phyloP scores from a whole-genome alignment of 2,888 invertebrate species.

The Euphydryas editha region DNA sequence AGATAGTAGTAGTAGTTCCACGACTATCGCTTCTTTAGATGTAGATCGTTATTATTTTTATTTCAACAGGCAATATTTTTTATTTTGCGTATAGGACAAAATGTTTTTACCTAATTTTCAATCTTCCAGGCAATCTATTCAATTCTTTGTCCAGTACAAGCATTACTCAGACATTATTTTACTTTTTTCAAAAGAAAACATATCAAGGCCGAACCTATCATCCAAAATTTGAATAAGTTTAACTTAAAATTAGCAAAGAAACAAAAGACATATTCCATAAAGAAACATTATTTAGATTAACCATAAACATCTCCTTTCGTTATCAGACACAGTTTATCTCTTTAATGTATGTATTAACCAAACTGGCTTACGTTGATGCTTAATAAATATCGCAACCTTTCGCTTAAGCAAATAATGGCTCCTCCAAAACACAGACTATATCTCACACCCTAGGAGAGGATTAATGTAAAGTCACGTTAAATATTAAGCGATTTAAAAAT shows the following conservation, averaged over 20 bases:
- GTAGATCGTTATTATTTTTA: too few species aligned
- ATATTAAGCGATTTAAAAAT: conserved; percentile 23
- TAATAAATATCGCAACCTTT: conserved; percentile 65
- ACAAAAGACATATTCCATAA: not conserved
- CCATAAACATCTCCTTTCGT: conserved; percentile 38
- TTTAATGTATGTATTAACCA: conserved; percentile 58
- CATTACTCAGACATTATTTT: too few species aligned
- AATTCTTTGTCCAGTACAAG: too few species aligned
- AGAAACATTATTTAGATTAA: conserved; percentile 1
- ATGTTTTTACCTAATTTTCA: too few species aligned
- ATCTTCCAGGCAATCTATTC: too few species aligned
- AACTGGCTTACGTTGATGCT: conserved; percentile 55
- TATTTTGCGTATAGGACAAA: too few species aligned
- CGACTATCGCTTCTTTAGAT: too few species aligned
- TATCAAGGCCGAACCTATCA: not conserved
- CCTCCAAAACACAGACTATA: conserved; percentile 52
- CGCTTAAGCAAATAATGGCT: conserved; percentile 57
- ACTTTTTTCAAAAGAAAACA: too few species aligned
- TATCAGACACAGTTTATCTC: conserved; percentile 57
- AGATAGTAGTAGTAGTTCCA: too few species aligned
- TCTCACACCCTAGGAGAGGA: conserved; percentile 60
- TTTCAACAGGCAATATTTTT: too few species aligned
- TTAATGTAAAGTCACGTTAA: conserved; percentile 45
- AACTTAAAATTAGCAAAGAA: not conserved
- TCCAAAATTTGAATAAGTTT: not conserved